Evolutionary conservation across 2,888 invertebrate species (phyloP).

Genomic region (Stenichneumon culpator): DNA sequence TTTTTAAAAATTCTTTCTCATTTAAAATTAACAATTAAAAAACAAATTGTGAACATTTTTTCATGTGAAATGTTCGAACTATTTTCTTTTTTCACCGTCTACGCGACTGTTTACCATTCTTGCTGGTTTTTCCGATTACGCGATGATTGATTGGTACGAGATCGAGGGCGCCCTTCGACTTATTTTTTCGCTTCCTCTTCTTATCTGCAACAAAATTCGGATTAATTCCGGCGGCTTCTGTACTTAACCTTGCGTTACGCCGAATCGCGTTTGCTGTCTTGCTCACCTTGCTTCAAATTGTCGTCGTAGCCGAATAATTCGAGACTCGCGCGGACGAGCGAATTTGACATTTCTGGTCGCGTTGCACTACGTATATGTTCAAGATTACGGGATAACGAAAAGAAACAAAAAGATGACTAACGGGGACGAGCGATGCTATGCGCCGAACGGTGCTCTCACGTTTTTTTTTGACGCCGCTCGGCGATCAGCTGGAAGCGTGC

Average conservation of each 20-base stretch:
- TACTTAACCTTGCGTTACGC: too few relatives aligned
- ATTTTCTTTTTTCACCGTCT: too few relatives aligned
- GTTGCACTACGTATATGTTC: background rate
- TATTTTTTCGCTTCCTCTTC: conserved; percentile 81
- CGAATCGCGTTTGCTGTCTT: too few relatives aligned
- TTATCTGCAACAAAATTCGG: conserved; percentile 79
- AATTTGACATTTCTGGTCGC: conserved; percentile 86
- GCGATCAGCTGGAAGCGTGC: conserved; percentile 13
- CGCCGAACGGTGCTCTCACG: background rate
- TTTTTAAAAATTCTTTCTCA: too few relatives aligned
- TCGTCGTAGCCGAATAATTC: conserved; percentile 86
- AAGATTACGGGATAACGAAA: background rate
- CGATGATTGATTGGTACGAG: conserved; percentile 81
- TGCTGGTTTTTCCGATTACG: conserved; percentile 75
- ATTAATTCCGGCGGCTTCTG: background rate
- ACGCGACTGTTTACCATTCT: conserved; percentile 75
- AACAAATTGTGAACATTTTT: too few relatives aligned
- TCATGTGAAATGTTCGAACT: too few relatives aligned
- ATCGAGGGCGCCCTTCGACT: conserved; percentile 78
- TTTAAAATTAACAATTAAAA: too few relatives aligned
- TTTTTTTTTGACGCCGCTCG: background rate
- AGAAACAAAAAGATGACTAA: background rate
- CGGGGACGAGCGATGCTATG: background rate
- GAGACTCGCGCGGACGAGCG: conserved; percentile 87
- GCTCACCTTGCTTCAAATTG: conserved; percentile 74